phyloP scores from a whole-genome alignment of 2,888 invertebrate species.

The Nudaria mundana region DNA sequence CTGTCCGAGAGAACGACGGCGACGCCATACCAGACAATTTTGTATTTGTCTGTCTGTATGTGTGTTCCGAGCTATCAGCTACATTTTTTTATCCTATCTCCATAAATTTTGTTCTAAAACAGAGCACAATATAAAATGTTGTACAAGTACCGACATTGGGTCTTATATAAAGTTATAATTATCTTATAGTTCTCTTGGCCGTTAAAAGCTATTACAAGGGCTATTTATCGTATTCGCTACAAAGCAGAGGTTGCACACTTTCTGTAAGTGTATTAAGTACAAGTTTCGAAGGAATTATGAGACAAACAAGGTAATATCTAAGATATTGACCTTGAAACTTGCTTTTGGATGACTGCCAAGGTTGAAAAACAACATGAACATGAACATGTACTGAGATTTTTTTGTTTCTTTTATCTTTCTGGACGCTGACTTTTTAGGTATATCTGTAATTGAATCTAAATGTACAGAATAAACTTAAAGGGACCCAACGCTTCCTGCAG shows the following conservation, averaged over 20 bases:
- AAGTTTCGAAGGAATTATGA: constrained; percentile 3
- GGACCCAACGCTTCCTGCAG: too few species aligned
- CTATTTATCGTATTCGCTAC: constrained; percentile 3
- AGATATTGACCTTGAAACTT: constrained; percentile 28
- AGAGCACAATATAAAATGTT: too few species aligned
- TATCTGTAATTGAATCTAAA: neutral
- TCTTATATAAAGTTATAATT: too few species aligned
- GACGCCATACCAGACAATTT: too few species aligned
- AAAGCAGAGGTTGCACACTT: neutral
- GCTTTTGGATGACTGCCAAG: constrained; percentile 23
- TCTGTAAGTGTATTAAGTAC: constrained; percentile 1
- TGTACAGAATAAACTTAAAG: too few species aligned
- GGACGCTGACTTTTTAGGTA: neutral
- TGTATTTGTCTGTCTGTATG: too few species aligned
- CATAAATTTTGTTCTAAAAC: too few species aligned
- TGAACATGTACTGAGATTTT: constrained; percentile 13
- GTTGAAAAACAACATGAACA: constrained; percentile 3
- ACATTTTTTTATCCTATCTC: too few species aligned
- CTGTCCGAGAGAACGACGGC: too few species aligned
- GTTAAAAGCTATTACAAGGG: neutral
- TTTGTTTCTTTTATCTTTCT: neutral
- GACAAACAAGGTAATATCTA: constrained; percentile 30
- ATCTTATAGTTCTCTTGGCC: too few species aligned
- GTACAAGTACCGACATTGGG: too few species aligned
- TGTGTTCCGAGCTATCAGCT: too few species aligned